These are phyloP conservation scores for Arrhopalites spinosus DNA, from an alignment of 2,888 invertebrate species.

Conservation along the genomic window DNA sequence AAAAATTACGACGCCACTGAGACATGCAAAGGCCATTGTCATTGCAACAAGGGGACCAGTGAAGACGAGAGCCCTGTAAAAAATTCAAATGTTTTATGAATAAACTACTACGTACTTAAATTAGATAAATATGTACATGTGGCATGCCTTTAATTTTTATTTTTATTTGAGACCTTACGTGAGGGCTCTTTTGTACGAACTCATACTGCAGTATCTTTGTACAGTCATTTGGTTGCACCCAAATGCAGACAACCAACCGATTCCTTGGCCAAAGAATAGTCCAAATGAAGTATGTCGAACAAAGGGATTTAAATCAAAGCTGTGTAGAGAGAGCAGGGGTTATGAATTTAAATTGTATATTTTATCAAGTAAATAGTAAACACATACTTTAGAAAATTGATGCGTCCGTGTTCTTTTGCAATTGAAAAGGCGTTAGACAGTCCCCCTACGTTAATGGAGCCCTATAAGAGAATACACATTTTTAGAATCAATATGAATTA, in stretches of 20 bases:
- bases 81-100: background rate
- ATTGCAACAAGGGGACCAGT: slow-evolving; percentile 49
- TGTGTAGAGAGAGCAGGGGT: slow-evolving; percentile 13
- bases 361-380: background rate
- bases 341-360: too few species aligned
- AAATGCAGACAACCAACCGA: slow-evolving; percentile 54
- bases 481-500: too few species aligned
- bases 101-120: too few species aligned
- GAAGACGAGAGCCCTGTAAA: slow-evolving; percentile 43
- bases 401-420: slow-evolving; percentile 47
- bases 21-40: slow-evolving; percentile 49
- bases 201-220: slow-evolving; percentile 56
- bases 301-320: slow-evolving; percentile 48
- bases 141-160: too few species aligned
- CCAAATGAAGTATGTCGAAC: slow-evolving; percentile 45
- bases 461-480: too few species aligned
- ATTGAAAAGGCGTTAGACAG: slow-evolving; percentile 57
- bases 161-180: too few species aligned
- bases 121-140: too few species aligned
- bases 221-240: slow-evolving; percentile 57
- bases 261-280: slow-evolving; percentile 47
- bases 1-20: slow-evolving; percentile 57
- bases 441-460: slow-evolving; percentile 57
- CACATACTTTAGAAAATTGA: slow-evolving; percentile 42
- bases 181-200: slow-evolving; percentile 52